Conservation (phyloP, 2,888 invertebrate species). For the Stictocephala bisonia region DNA sequence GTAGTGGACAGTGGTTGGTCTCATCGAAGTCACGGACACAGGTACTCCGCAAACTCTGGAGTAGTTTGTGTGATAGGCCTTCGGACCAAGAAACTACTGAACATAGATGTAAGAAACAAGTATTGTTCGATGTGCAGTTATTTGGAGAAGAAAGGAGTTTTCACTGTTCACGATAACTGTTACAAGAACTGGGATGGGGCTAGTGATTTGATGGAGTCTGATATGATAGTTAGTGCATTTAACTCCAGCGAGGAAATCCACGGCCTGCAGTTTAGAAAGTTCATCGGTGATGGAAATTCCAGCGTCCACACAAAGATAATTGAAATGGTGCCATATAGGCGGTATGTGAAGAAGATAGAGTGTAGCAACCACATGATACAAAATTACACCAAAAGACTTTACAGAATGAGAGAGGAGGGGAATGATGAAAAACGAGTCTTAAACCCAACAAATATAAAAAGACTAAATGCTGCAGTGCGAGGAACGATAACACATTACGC, state of each 20-base stretch:
- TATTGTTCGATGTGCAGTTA: constrained; percentile 31
- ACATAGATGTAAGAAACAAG: constrained; percentile 34
- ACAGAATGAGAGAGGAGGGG: constrained; percentile 27
- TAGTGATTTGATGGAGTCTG: constrained; percentile 34
- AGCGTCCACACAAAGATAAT: constrained; percentile 19
- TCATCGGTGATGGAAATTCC: constrained; percentile 30
- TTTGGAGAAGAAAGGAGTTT: constrained; percentile 26
- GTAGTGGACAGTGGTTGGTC: constrained; percentile 17
- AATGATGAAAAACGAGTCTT: constrained; percentile 32
- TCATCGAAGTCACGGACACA: constrained; percentile 28
- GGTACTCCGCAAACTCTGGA: constrained; percentile 24
- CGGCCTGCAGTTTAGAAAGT: constrained; percentile 28
- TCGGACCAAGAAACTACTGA: constrained; percentile 9
- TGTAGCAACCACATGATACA: constrained; percentile 38
- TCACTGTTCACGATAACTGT: constrained; percentile 15
- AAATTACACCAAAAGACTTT: constrained; percentile 41
- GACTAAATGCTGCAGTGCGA: constrained; percentile 37
- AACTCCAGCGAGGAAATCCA: constrained; percentile 37
- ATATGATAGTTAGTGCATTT: constrained; percentile 26
- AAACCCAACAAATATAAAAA: constrained; percentile 9
- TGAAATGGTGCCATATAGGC: constrained; percentile 33
- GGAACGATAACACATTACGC: constrained; percentile 25
- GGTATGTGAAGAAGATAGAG: constrained; percentile 32
- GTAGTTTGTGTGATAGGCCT: constrained; percentile 14
- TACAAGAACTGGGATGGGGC: constrained; percentile 28